Conservation (phyloP, 2,113 vertebrate species). For the Myanophis thanlyinensis region DNA sequence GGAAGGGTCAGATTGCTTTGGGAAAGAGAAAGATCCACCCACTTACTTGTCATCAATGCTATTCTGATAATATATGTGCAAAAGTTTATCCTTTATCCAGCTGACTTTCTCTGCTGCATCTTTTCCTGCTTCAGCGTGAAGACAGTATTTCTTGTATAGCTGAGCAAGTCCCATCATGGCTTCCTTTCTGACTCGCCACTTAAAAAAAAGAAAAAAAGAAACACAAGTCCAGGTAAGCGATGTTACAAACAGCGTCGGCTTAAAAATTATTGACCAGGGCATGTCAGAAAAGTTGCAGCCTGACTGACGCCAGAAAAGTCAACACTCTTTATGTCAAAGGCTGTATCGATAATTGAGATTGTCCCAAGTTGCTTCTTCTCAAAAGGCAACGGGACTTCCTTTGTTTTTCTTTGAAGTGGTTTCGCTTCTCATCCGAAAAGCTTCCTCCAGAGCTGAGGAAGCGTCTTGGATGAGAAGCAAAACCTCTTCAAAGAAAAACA, state of each 20-base stretch:
- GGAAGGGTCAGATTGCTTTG: background rate
- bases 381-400: background rate
- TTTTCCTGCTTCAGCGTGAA: conserved; percentile 97
- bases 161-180: conserved; percentile 99
- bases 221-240: background rate
- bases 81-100: conserved; percentile 99
- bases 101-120: conserved; percentile 95
- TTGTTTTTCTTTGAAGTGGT: background rate
- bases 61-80: conserved; percentile 99
- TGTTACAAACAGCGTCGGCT: background rate
- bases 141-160: conserved; percentile 96
- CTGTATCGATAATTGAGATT: background rate
- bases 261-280: background rate
- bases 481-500: background rate
- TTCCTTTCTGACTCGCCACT: conserved; percentile 99
- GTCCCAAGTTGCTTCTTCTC: background rate
- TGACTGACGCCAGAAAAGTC: background rate
- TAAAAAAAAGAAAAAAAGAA: background rate
- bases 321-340: background rate
- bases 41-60: conserved; percentile 99
- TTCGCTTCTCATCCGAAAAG: background rate
- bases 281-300: too few species aligned
- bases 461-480: background rate
- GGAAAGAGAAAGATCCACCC: conserved; percentile 20
- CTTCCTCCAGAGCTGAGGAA: background rate